Evolutionary conservation across 2,797 vertebrate genomes (phyloP), one percentile per base, ranked within the genome.

Genomic region (Coregonus sp.): DNA sequence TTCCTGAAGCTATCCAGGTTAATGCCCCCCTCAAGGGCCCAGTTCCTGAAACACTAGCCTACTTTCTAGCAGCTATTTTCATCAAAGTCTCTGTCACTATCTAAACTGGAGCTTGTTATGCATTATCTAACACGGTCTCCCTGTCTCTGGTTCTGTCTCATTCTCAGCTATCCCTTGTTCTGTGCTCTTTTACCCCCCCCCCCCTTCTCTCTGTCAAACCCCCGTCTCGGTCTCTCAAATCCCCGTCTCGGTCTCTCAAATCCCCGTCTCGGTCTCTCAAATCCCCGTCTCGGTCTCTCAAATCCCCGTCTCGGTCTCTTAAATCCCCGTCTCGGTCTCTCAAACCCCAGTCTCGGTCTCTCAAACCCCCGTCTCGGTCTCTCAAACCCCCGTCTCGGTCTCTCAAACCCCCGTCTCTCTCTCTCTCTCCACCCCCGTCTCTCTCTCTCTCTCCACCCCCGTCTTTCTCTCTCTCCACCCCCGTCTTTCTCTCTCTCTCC

Each of bases 1-100:
- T 74, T 74, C 59, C n/a, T 65, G 59, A 74, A 74, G 37, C 18
- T 20, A 74, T 74, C 72, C 59, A 74, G 72, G 72, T 25, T 65
- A 63, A 63, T 35, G 15, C 31, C 4, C 56, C 37, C 11, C 73
- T 65, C 20, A 7, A 65, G 59, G 56, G 35, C 20, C 51, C 14
- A 31, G 35, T 74, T 74, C 61, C 37, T 74, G 15, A 74, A 66
- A 74, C 73, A 63, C 59, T 65, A 16, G 40, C 73, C 20, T 47
- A 65, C 61, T 66, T 74, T 74, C 20, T 7, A n/a, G 20, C 37
- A 54, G 35, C 73, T 74, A 74, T 74, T 74, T 74, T 74, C 6
- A 54, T 47, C 59, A 16, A 50, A 29, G 11, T 18, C 56, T 31
- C 56, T 31, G 29, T 18, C 72, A 29, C 31, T 14, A 16, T 29